Evolutionary conservation across 92 coral and sea anemone genomes (phyloP).

Genomic region (Scolanthus callimorphus): DNA sequence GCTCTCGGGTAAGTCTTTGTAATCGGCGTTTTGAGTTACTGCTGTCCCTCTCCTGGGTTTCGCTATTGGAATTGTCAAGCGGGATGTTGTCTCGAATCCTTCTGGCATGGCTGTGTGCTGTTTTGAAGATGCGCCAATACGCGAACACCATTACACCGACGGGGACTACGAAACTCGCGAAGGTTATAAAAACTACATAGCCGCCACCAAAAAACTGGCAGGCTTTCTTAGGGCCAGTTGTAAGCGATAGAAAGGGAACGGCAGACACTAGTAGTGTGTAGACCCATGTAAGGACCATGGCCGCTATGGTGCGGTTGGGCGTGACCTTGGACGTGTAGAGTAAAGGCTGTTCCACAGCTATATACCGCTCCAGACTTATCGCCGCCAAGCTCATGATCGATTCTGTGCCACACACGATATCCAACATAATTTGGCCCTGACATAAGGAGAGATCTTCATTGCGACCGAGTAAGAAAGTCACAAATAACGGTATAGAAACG

Average conservation of each 20-base stretch:
- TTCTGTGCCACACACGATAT: constrained; percentile 80
- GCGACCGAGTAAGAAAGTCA: constrained; percentile 40
- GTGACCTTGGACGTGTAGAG: constrained; percentile 72
- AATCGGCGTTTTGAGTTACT: constrained; percentile 16
- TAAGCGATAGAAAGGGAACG: constrained; percentile 43
- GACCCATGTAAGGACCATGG: constrained; percentile 65
- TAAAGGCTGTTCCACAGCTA: constrained; percentile 78
- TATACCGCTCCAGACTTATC: constrained; percentile 85
- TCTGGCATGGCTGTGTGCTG: constrained; percentile 70
- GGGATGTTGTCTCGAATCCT: constrained; percentile 55
- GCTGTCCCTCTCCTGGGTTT: constrained; percentile 4
- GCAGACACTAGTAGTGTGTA: constrained; percentile 66
- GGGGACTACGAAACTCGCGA: constrained; percentile 77
- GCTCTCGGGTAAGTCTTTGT: constrained; percentile 57
- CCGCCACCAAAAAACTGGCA: constrained; percentile 76
- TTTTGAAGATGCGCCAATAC: constrained; percentile 70
- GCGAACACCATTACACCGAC: constrained; percentile 57
- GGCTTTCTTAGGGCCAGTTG: neutral
- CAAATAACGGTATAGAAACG: constrained; percentile 69
- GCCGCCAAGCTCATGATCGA: constrained; percentile 74
- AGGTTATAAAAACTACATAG: constrained; percentile 60
- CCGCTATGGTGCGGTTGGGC: constrained; percentile 49
- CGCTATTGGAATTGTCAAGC: neutral
- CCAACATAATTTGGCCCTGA: constrained; percentile 64
- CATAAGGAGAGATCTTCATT: constrained; percentile 30